Conservation (phyloP, 2,113 vertebrate genomes). For the Burhinus oedicnemus region DNA sequence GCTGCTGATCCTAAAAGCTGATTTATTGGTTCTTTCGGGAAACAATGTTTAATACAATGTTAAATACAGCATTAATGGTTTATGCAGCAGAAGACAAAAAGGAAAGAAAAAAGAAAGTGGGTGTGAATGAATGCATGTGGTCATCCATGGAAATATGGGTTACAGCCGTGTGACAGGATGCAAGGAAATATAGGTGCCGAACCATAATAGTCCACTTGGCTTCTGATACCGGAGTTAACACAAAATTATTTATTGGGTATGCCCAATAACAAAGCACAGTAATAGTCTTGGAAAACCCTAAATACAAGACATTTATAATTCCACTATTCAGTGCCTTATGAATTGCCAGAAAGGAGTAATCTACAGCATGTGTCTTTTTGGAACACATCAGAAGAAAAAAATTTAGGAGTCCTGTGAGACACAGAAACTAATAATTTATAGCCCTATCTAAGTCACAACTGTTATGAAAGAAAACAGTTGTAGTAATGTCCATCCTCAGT, state of each 20-base stretch:
- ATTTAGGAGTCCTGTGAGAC: not conserved
- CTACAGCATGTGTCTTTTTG: not conserved
- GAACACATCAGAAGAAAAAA: not conserved
- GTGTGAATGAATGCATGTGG: not conserved
- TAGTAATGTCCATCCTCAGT: not conserved
- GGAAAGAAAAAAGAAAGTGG: not conserved
- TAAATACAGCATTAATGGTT: not conserved
- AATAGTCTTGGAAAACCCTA: not conserved
- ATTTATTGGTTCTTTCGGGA: not conserved
- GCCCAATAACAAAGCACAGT: not conserved
- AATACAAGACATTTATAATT: not conserved
- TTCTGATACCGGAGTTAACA: not conserved
- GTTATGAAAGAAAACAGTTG: not conserved
- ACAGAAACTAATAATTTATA: not conserved
- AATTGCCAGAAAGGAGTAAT: not conserved
- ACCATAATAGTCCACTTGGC: not conserved
- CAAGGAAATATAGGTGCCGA: not conserved
- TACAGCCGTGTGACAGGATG: not conserved
- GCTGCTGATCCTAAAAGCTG: not conserved
- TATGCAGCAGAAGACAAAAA: not conserved
- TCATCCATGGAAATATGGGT: not conserved
- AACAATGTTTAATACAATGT: not conserved
- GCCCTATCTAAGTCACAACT: not conserved
- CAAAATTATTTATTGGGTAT: not conserved
- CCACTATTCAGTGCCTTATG: not conserved